Conservation (phyloP, 2,113 vertebrate species). For the Tympanuchus pallidicinctus region DNA sequence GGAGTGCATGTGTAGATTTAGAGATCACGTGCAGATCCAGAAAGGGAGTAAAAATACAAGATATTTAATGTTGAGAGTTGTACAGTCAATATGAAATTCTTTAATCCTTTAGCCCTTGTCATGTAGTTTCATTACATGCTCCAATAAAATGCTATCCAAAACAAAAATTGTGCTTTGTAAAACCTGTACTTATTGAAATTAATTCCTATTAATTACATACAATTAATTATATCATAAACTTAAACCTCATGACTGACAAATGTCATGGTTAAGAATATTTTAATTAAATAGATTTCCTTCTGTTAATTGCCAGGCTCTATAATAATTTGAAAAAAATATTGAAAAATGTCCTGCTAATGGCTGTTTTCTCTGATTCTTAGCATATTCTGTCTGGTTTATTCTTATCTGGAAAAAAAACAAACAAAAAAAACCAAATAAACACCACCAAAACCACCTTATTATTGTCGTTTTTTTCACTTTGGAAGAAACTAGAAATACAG, state of each 20-base stretch:
- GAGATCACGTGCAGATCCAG: not conserved
- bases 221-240: not conserved
- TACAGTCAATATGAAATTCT: not conserved
- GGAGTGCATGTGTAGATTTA: not conserved
- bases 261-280: not conserved
- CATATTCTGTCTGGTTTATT: not conserved
- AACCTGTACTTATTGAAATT: not conserved
- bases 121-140: not conserved
- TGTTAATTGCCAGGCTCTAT: not conserved
- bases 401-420: not conserved
- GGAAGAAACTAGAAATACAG: not conserved
- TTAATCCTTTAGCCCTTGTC: not conserved
- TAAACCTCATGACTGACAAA: not conserved
- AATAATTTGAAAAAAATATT: not conserved
- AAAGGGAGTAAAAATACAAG: not conserved
- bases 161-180: not conserved
- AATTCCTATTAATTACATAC: not conserved
- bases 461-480: not conserved
- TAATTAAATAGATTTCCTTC: not conserved
- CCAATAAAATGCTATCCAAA: not conserved
- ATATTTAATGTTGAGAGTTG: not conserved
- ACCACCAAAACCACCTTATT: rapidly evolving
- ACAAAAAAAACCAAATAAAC: no score
- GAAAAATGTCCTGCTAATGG: not conserved
- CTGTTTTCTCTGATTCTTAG: not conserved